Evolutionary conservation across 2,113 vertebrate species (phyloP).

Genomic region (Hippocampus guttulatus): DNA sequence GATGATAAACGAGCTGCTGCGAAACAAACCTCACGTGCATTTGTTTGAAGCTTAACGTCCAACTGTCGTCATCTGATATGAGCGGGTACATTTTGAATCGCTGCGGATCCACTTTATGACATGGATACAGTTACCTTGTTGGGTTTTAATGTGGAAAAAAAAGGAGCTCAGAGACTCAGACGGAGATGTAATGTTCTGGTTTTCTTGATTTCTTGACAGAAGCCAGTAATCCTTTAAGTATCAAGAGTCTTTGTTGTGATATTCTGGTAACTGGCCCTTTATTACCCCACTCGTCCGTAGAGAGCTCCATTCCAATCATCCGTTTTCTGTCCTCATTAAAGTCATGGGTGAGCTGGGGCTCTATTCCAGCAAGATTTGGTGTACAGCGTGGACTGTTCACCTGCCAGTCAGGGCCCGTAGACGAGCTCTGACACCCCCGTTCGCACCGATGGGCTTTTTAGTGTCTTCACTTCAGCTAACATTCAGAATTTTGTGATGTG

Average conservation of each 20-base stretch:
- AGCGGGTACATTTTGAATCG: background rate
- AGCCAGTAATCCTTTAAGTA: background rate
- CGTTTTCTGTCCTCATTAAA: background rate
- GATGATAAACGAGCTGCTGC: slow-evolving; percentile 6
- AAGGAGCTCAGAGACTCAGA: background rate
- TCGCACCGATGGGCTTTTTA: background rate
- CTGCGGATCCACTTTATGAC: background rate
- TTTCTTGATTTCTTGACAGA: background rate
- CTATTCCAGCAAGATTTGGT: background rate
- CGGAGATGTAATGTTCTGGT: background rate
- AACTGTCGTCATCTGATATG: background rate
- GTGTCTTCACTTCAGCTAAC: background rate
- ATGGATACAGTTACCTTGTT: background rate
- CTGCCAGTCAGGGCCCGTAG: too few relatives aligned
- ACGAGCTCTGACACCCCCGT: background rate
- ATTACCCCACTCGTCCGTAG: background rate
- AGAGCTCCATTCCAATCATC: background rate
- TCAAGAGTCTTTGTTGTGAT: background rate
- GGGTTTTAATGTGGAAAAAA: background rate
- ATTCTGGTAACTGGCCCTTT: background rate
- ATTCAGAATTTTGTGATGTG: too few relatives aligned
- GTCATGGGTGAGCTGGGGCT: background rate
- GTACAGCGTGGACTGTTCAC: background rate
- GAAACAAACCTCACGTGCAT: slow-evolving; percentile 10
- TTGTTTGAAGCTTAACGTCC: slow-evolving; percentile 2